Evolutionary conservation across 2,888 invertebrate genomes (phyloP), one percentile per base, ranked within the genome.

Genomic region (Epinotia demarniana): DNA sequence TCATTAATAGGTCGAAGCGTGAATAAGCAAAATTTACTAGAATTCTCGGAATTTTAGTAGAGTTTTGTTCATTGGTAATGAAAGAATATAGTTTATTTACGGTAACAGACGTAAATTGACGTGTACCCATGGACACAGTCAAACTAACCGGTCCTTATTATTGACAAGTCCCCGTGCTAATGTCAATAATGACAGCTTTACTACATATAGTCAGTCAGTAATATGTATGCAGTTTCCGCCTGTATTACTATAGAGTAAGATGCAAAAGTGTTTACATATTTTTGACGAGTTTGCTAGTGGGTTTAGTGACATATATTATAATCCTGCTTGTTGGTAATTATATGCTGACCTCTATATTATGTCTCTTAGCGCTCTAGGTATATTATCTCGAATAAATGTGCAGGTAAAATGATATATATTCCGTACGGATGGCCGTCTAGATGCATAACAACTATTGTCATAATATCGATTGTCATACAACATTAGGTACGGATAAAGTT

Each of bases 141-240:
- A 4, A 53, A 43, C 8, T 67, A 69, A 74, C 69, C 57, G 69
- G 62, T 63, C 27, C 11, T 12, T 39, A 55, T 46, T 69, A 62
- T 63, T 57, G 69, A 74, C 69, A 74, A 74, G 58, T 19, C 18
- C 46, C 16, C 46, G 57, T 57, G n/a, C 61, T 74, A 69, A 19
- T 63, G 46, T 39, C 33, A 58, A 19, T 58, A 74, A 74, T 70
- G 74, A 46, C 63, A 69, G 46, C 33, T 70, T 74, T 74, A 74
- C 57, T 23, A 33, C 58, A 2, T 69, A 49, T n/a, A 60, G 16
- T 9, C 39, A 13, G 68, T 16, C 53, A 19, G 43, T 49, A 13
- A 18, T 46, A n/a, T 43, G 57, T 57, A 53, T 53, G 8, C 53
- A 53, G 8, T n/a, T 53, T 53, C 2, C 53, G 1, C 16, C 53